Evolutionary conservation across 2,113 vertebrate species (phyloP).

Genomic region (Proteles cristata): DNA sequence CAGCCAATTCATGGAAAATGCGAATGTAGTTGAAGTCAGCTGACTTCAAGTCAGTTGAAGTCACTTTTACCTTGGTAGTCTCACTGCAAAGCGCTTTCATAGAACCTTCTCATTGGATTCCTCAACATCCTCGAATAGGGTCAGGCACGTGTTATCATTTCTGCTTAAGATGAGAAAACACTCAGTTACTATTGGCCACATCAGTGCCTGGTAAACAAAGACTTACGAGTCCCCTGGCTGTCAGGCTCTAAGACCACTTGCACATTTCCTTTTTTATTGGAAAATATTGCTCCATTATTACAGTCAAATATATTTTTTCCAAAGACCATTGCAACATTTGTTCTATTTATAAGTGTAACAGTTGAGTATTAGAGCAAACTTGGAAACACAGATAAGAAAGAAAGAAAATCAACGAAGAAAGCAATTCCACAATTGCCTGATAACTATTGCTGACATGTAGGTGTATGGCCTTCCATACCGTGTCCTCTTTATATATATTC

Average conservation of each 20-base stretch:
- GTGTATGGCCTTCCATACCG: neutral
- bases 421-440: neutral
- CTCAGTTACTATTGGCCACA: neutral
- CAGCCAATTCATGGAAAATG: neutral
- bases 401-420: neutral
- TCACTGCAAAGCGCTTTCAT: neutral
- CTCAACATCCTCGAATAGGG: neutral
- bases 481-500: neutral
- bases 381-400: neutral
- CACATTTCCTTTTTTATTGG: neutral
- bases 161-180: neutral
- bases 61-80: neutral
- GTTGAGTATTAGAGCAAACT: neutral
- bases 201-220: neutral
- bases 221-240: neutral
- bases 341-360: neutral
- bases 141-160: neutral
- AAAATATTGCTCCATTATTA: too few relatives aligned
- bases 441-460: neutral
- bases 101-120: neutral
- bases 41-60: too few relatives aligned
- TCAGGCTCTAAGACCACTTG: neutral
- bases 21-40: neutral
- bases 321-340: neutral
- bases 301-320: neutral